Conservation (phyloP, 1,140 invertebrate species). For the Drosophila quadrilineata region DNA sequence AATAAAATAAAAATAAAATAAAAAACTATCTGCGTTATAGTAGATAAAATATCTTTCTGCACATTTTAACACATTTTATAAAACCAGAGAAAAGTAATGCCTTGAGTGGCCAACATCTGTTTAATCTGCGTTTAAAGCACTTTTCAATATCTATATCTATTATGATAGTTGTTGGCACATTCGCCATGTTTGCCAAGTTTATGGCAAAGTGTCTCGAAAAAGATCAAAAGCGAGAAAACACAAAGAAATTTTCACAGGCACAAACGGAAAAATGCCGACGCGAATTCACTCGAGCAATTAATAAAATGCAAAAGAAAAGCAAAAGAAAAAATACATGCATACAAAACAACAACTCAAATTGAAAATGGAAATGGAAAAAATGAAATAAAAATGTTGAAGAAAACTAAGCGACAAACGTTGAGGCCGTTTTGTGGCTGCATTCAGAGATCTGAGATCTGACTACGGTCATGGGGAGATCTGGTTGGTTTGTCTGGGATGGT, state of each 20-base stretch:
- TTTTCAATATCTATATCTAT: slow-evolving; percentile 30
- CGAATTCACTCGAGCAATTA: slow-evolving; percentile 75
- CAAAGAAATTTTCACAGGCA: slow-evolving; percentile 59
- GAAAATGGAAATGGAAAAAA: slow-evolving; percentile 21
- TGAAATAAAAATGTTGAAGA: slow-evolving; percentile 26
- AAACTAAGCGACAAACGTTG: slow-evolving; percentile 51
- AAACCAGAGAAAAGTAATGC: too few species aligned
- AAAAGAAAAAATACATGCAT: slow-evolving; percentile 16
- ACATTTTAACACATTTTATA: too few species aligned
- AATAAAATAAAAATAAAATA: too few species aligned
- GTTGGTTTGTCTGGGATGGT: not conserved
- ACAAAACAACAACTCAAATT: slow-evolving; percentile 18
- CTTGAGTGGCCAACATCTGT: too few species aligned
- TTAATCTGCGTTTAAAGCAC: slow-evolving; percentile 4
- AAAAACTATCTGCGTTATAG: too few species aligned
- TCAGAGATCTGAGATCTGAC: slow-evolving; percentile 9
- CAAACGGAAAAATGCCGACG: slow-evolving; percentile 49
- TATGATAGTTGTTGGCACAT: slow-evolving; percentile 39
- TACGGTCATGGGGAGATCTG: slow-evolving; percentile 3
- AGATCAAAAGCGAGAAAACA: slow-evolving; percentile 61
- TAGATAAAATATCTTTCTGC: too few species aligned
- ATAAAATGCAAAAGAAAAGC: slow-evolving; percentile 61
- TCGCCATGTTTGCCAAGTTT: slow-evolving; percentile 7
- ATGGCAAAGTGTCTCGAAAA: slow-evolving; percentile 42
- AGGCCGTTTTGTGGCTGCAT: slow-evolving; percentile 46